Evolutionary conservation across 2,888 invertebrate species (phyloP).

Genomic region (Gymnoscelis rufifasciata): DNA sequence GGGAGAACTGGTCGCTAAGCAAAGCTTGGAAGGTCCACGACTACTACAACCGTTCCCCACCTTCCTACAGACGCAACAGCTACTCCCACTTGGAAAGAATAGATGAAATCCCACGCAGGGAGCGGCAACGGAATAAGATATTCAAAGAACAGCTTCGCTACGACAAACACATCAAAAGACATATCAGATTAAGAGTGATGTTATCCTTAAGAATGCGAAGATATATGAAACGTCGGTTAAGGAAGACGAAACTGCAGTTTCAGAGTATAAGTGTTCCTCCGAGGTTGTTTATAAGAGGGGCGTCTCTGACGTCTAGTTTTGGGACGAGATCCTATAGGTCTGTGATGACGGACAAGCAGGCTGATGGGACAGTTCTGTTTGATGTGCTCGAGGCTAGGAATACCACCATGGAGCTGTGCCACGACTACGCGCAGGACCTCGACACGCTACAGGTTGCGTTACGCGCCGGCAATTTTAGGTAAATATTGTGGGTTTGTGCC

Average conservation of each 20-base stretch:
- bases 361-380: constrained; percentile 66
- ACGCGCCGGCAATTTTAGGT: constrained; percentile 78
- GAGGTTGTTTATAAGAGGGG: constrained; percentile 55
- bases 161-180: constrained; percentile 80
- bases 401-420: constrained; percentile 66
- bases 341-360: constrained; percentile 63
- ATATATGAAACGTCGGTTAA: constrained; percentile 64
- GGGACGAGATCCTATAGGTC: constrained; percentile 66
- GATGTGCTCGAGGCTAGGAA: constrained; percentile 73
- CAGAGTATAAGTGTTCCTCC: constrained; percentile 57
- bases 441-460: constrained; percentile 70
- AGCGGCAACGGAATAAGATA: constrained; percentile 51
- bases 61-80: constrained; percentile 41
- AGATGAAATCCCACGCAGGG: constrained; percentile 61
- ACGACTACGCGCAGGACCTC: constrained; percentile 69
- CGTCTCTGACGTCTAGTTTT: constrained; percentile 58
- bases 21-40: constrained; percentile 67
- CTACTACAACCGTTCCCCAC: constrained; percentile 54
- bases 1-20: constrained; percentile 76
- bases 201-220: constrained; percentile 81
- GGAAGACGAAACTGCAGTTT: constrained; percentile 43
- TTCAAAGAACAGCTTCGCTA: constrained; percentile 73
- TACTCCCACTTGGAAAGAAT: constrained; percentile 53
- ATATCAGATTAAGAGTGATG: constrained; percentile 83
- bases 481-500: constrained; percentile 28